These are phyloP conservation scores for Luperina nickerlii DNA, from an alignment of 2,888 invertebrate genomes.

Conservation along the genomic window DNA sequence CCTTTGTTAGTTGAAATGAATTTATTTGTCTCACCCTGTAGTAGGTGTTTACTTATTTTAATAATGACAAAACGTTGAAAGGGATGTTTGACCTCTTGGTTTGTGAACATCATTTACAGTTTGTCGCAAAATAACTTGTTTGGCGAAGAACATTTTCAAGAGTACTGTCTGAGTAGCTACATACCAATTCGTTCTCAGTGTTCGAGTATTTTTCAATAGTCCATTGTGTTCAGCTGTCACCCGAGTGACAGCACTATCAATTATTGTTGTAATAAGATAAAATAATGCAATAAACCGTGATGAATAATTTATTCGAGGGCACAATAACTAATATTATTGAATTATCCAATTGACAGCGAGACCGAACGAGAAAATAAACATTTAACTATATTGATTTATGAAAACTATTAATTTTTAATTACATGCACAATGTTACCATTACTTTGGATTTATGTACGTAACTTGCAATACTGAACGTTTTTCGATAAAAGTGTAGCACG, in stretches of 20 bases:
- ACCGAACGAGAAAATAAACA: slow-evolving; percentile 64
- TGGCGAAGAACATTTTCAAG: not conserved
- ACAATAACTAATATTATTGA: slow-evolving; percentile 69
- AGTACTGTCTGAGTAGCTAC: not conserved
- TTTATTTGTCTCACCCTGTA: slow-evolving; percentile 78
- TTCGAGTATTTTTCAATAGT: slow-evolving; percentile 35
- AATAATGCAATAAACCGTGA: slow-evolving; percentile 61
- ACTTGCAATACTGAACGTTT: slow-evolving; percentile 52
- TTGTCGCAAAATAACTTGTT: slow-evolving; percentile 14
- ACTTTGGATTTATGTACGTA: slow-evolving; percentile 64
- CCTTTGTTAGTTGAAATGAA: slow-evolving; percentile 83
- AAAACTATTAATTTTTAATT: slow-evolving; percentile 77
- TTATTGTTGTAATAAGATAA: slow-evolving; percentile 59
- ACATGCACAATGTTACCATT: slow-evolving; percentile 70
- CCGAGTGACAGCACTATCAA: slow-evolving; percentile 23
- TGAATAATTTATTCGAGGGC: slow-evolving; percentile 65
- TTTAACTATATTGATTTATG: slow-evolving; percentile 75
- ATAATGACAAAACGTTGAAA: slow-evolving; percentile 62
- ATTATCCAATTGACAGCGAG: slow-evolving; percentile 71
- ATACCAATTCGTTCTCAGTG: slow-evolving; percentile 3
- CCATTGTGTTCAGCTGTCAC: slow-evolving; percentile 1
- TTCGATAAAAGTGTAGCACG: slow-evolving; percentile 69
- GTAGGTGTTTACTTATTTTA: slow-evolving; percentile 67
- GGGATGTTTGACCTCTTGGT: slow-evolving; percentile 50
- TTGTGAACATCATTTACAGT: slow-evolving; percentile 35